These are phyloP conservation scores for Prosapia bicincta DNA, from an alignment of 2,888 invertebrate species.

Conservation along the genomic window DNA sequence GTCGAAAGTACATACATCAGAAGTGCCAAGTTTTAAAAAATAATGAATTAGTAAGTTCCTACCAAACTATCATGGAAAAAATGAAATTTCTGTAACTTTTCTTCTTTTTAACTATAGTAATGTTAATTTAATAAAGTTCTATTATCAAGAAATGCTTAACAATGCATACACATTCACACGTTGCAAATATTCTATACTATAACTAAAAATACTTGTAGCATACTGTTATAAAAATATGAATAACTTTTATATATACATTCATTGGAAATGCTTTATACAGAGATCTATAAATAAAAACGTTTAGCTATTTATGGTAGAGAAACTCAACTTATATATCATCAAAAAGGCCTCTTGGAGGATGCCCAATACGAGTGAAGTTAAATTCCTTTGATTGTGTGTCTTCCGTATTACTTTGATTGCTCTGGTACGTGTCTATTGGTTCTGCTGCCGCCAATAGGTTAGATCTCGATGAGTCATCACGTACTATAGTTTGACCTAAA, in stretches of 20 bases:
- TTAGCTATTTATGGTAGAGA: neutral
- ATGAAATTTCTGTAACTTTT: no score
- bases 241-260: neutral
- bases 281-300: neutral
- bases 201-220: no score
- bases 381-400: conserved; percentile 18
- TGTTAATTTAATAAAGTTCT: no score
- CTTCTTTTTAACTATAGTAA: no score
- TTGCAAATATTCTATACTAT: no score
- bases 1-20: no score
- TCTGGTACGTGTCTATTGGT: conserved; percentile 35
- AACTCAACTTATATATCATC: conserved; percentile 69
- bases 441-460: conserved; percentile 35
- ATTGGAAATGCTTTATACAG: neutral
- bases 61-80: no score
- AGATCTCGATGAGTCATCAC: conserved; percentile 34
- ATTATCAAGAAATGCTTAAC: no score
- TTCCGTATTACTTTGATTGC: conserved; percentile 26
- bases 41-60: no score
- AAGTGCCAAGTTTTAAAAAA: no score
- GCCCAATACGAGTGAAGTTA: conserved; percentile 51
- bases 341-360: conserved; percentile 74
- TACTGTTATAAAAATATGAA: neutral
- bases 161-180: no score
- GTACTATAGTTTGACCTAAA: conserved; percentile 27